Base-by-base conservation (phyloP, 2,797 vertebrate species). In the Crax fasciolata region DNA sequence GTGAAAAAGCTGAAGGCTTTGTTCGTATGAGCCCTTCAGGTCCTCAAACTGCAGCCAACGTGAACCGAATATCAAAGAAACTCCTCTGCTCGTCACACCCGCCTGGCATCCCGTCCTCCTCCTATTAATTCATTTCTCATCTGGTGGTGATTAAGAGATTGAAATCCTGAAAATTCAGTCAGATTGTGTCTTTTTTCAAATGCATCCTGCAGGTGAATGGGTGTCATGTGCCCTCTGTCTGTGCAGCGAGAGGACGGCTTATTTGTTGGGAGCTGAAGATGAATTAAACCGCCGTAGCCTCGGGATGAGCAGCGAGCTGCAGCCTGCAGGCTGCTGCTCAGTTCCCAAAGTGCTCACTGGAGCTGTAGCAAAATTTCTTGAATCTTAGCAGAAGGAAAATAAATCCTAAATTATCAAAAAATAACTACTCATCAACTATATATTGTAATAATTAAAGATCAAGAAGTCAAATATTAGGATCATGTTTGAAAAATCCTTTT, bases 1-100 rank as follows among this genome's bases (percentile, higher is more conserved):
- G 83, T 44, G 68, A 28, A 71, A 61, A 70, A 88, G 70, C 54
- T 43, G 61, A 59, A n/a, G 66, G 81, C 92, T 73, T 11, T 94
- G n/a, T 72, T 87, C 2, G 2, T 7, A 13, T 8, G 15, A 75
- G 70, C 41, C 65, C 76, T n/a, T 70, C 44, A 58, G 43, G 38
- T 87, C 61, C 73, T 87, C 77, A 4, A 57, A 11, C 13, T 41
- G 30, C 54, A 59, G 9, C 5, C 76, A 57, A 52, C 2, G 16
- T 68, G 90, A 71, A 30, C 18, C 17, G 89, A 52, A 57, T 83
- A 7, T 28, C 49, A 71, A 73, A 70, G 23, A 44, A 72, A 55
- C 27, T 21, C 46, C 28, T 66, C n/a, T 54, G 48, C 39, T 72
- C 41, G 39, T 70, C 76, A 23, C 54, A 39, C 6, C 52, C 76